Evolutionary conservation across 2,113 vertebrate genomes (phyloP), one percentile per base, ranked within the genome.

Genomic region (Nesoenas mayeri): DNA sequence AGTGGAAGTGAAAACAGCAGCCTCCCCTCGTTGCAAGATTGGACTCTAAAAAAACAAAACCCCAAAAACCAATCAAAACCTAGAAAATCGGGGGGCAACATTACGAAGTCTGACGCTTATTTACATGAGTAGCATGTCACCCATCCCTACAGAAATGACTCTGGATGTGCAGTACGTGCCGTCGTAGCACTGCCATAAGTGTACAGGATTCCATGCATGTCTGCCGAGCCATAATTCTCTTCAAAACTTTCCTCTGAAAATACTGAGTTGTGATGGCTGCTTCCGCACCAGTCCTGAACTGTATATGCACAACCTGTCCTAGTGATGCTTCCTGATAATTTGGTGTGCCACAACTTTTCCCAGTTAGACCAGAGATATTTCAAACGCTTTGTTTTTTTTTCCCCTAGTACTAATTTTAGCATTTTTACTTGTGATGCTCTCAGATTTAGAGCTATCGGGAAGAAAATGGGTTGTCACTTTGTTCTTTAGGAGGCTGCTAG

Each of bases 251-350:
- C n/a, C 75, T 96, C 57, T 87, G 92, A 91, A 83, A 51, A 71
- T 93, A 88, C 78, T 57, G 58, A 92, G 72, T 84, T 88, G 73
- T 50, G 81, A 79, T 88, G 94, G 81, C 90, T 92, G 89, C 88
- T 97, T 93, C 89, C 36, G 85, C 80, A 93, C 89, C 95, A 95
- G 89, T 97, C 96, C 95, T 96, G 67, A 97, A 96, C 83, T 85
- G 93, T 94, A 89, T 95, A 95, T 65, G 89, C 88, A 93, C 79
- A 92, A 65, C 88, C 62, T 89, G 91, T 95, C 91, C 69, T 96
- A 65, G 83, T 82, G 89, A 85, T 94, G 89, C 85, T 96, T 96
- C 88, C 86, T 85, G 84, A 62, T 42, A 87, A 89, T 84, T 84
- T 28, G 85, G n/a, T 85, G 88, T 89, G 86, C 71, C 77, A 84